These are phyloP conservation scores for Allophyes oxyacanthae DNA, from an alignment of 2,888 invertebrate genomes.

Conservation along the genomic window DNA sequence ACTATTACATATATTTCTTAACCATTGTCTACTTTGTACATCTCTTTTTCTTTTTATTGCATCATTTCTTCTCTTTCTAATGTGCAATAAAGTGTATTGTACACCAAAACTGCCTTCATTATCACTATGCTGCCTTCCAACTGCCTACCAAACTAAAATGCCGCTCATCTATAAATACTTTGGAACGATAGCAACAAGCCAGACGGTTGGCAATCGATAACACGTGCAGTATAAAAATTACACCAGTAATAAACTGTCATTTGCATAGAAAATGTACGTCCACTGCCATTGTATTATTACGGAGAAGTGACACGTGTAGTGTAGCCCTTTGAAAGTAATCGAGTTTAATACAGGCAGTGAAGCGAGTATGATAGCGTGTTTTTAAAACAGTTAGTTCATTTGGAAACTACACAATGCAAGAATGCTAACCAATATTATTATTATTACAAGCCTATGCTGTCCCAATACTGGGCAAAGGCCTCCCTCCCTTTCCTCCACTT, in stretches of 20 bases:
- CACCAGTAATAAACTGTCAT: slow-evolving; percentile 30
- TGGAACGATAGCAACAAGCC: slow-evolving; percentile 22
- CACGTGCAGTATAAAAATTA: slow-evolving; percentile 32
- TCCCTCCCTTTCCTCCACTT: no score
- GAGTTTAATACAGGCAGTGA: slow-evolving; percentile 6
- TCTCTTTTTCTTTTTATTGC: no score
- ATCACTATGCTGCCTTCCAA: not conserved
- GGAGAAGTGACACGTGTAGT: slow-evolving; percentile 15
- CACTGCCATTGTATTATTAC: slow-evolving; percentile 12
- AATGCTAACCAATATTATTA: no score
- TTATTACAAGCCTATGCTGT: no score
- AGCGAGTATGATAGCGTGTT: no score
- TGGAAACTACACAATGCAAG: no score
- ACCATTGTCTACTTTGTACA: no score
- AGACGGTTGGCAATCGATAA: slow-evolving; percentile 46
- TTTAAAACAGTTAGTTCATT: no score
- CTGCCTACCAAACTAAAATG: slow-evolving; percentile 9
- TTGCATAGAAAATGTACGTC: slow-evolving; percentile 32
- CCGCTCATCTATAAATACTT: slow-evolving; percentile 17
- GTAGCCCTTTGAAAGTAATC: slow-evolving; percentile 13
- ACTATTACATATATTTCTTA: no score
- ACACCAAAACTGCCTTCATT: not conserved
- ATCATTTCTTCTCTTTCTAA: no score
- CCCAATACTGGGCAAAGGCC: no score
- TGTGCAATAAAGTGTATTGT: no score